Evolutionary conservation across 1,140 invertebrate species (phyloP).

Genomic region (Nebria ingens): DNA sequence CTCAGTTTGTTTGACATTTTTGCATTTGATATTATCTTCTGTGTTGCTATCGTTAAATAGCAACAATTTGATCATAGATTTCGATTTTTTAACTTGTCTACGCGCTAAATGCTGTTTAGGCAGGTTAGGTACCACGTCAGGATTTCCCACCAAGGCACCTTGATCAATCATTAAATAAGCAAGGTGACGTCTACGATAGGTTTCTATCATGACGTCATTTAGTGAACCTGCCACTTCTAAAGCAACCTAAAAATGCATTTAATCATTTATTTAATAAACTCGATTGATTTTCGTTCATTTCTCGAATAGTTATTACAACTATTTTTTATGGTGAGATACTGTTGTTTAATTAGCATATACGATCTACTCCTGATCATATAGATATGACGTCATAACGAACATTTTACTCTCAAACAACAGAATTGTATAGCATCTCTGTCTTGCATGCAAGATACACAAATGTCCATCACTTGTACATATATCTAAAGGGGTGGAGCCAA

Average conservation of each 20-base stretch:
- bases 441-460: not conserved
- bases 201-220: slow-evolving; percentile 79
- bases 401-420: too few species aligned
- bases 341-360: too few species aligned
- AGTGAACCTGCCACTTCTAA: slow-evolving; percentile 55
- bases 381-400: too few species aligned
- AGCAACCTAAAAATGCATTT: slow-evolving; percentile 39
- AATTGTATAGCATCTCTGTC: not conserved
- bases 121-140: slow-evolving; percentile 76
- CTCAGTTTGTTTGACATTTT: slow-evolving; percentile 93
- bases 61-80: slow-evolving; percentile 82
- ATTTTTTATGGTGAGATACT: too few species aligned
- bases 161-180: slow-evolving; percentile 96
- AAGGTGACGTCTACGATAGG: slow-evolving; percentile 80
- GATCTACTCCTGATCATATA: too few species aligned
- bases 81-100: slow-evolving; percentile 81
- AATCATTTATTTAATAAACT: slow-evolving; percentile 6
- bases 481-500: too few species aligned
- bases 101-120: slow-evolving; percentile 80
- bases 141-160: slow-evolving; percentile 83
- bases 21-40: slow-evolving; percentile 81
- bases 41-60: slow-evolving; percentile 68
- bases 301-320: slow-evolving; percentile 41
- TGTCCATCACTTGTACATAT: too few species aligned
- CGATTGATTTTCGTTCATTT: slow-evolving; percentile 42